A percentile compares a stretch with the other conserved stretches of the same genome.
phyloP scores from a whole-genome alignment of 2,113 vertebrate genomes.

The Mus musculus region GRCm39 chr2:114096501-114097000 shows the following conservation, averaged over 20 bases:
- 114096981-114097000: background rate
- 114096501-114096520: constrained; percentile 38
- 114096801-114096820: background rate
- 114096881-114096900: background rate
- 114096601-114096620: constrained; percentile 14
- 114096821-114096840: background rate
- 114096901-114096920: constrained; percentile 6
- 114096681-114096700: background rate
- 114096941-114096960: background rate
- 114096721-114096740: constrained; percentile 18
- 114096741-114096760: constrained; percentile 8
- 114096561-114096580: background rate
- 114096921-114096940: background rate
- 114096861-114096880: constrained; percentile 20
- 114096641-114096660: background rate
- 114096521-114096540: constrained; percentile 70
- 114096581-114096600: constrained; percentile 27
- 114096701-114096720: background rate
- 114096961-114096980: background rate
- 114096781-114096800: background rate
- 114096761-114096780: background rate
- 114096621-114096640: background rate
- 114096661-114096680: constrained; percentile 25
- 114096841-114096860: constrained; percentile 17
- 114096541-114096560: constrained; percentile 11